Evolutionary conservation across 2,113 vertebrate genomes (phyloP).

Genomic region (Meriones unguiculatus): DNA sequence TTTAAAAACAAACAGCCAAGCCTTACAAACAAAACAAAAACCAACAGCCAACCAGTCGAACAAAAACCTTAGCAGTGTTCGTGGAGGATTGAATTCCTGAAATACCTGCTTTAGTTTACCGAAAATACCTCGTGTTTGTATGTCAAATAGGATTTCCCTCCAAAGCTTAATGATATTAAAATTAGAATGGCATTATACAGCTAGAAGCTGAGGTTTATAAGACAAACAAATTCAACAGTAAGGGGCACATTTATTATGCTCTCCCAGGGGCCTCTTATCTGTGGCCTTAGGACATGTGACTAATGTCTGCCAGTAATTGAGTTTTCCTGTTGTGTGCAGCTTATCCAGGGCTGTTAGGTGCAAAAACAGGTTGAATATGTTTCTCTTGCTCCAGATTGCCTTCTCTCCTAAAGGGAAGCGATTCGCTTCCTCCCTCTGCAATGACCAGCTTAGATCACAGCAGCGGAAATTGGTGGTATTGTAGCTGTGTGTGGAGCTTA

Average conservation of each 20-base stretch:
- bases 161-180: conserved; percentile 45
- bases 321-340: conserved; percentile 49
- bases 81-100: conserved; percentile 42
- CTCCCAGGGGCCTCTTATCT: conserved; percentile 9
- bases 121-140: conserved; percentile 30
- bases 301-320: conserved; percentile 46
- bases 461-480: not conserved
- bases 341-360: not conserved
- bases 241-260: conserved; percentile 26
- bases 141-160: conserved; percentile 48
- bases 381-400: not conserved
- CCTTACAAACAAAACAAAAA: not conserved
- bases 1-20: conserved; percentile 10
- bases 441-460: not conserved
- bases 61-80: not conserved
- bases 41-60: not conserved
- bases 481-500: not conserved
- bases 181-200: conserved; percentile 35
- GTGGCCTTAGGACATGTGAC: conserved; percentile 53
- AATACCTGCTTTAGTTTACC: conserved; percentile 39
- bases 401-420: not conserved
- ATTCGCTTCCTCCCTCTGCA: not conserved
- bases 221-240: conserved; percentile 17
- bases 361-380: not conserved
- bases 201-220: conserved; percentile 25